Evolutionary conservation across 1,140 invertebrate genomes (phyloP).

Genomic region (Andricus grossulariae): DNA sequence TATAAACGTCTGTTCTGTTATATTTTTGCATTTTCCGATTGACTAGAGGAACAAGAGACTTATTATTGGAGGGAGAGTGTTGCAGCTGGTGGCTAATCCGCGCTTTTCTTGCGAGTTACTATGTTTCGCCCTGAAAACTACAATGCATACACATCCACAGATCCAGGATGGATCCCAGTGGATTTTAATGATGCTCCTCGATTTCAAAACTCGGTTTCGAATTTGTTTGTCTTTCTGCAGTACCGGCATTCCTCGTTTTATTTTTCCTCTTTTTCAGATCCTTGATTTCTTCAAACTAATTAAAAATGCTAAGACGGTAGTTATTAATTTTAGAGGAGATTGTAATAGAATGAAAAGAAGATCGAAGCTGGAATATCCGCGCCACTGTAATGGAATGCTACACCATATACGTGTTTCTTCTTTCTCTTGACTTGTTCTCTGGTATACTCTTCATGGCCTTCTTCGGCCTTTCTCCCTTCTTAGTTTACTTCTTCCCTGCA

Average conservation of each 20-base stretch:
- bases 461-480: conserved; percentile 23
- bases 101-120: too few relatives aligned
- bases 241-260: neutral
- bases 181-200: neutral
- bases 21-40: too few relatives aligned
- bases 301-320: neutral
- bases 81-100: too few relatives aligned
- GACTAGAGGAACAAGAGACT: too few relatives aligned
- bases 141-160: neutral
- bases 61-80: too few relatives aligned
- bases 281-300: neutral
- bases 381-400: conserved; percentile 37
- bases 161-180: neutral
- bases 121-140: too few relatives aligned
- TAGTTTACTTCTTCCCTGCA: neutral
- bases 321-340: conserved; percentile 24
- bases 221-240: neutral
- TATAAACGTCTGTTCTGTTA: too few relatives aligned
- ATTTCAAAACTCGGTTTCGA: neutral
- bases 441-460: conserved; percentile 6
- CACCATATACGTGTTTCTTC: conserved; percentile 34
- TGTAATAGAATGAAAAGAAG: conserved; percentile 3
- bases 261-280: neutral
- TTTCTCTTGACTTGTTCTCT: conserved; percentile 28
- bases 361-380: conserved; percentile 14